Percentiles rank a stretch among this genome's conserved stretches.
Conservation (phyloP, 2,888 invertebrate genomes). For the Muschampia plurimacula region DNA sequence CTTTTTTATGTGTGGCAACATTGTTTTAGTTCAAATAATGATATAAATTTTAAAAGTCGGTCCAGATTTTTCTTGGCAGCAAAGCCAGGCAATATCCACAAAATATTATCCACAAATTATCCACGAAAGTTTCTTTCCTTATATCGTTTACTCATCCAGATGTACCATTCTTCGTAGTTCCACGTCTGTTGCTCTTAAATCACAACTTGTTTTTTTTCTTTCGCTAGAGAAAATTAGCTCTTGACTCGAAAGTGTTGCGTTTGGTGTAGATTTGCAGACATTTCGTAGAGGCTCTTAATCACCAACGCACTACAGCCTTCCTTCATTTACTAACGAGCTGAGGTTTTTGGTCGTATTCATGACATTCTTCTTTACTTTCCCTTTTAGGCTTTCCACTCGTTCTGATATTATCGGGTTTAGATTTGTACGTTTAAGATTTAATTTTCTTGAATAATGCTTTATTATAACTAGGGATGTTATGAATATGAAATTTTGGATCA, state of each 20-base stretch:
- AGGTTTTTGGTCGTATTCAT: constrained; percentile 31
- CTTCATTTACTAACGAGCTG: constrained; percentile 38
- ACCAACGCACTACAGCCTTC: constrained; percentile 28
- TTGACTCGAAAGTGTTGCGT: constrained; percentile 17
- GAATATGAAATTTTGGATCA: no score
- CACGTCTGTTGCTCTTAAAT: not conserved
- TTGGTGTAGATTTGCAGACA: constrained; percentile 11
- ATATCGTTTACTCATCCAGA: not conserved
- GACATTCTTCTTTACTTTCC: constrained; percentile 22
- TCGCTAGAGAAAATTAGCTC: constrained; percentile 28
- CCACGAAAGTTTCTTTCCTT: no score
- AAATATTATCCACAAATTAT: no score
- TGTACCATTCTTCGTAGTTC: not conserved
- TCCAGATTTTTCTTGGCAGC: no score
- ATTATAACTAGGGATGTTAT: no score
- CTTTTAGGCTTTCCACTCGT: constrained; percentile 23
- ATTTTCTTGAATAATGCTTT: no score
- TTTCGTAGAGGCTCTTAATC: constrained; percentile 5
- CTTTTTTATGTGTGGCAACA: no score
- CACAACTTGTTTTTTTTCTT: constrained; percentile 19
- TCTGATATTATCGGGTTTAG: constrained; percentile 1
- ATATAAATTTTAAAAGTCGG: no score
- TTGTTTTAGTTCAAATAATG: no score
- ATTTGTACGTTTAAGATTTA: not conserved
- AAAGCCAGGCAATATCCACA: no score